Percentiles rank a stretch among this genome's conserved stretches.
phyloP scores from a whole-genome alignment of 2,113 vertebrate genomes.

The Patagioenas fasciata region DNA sequence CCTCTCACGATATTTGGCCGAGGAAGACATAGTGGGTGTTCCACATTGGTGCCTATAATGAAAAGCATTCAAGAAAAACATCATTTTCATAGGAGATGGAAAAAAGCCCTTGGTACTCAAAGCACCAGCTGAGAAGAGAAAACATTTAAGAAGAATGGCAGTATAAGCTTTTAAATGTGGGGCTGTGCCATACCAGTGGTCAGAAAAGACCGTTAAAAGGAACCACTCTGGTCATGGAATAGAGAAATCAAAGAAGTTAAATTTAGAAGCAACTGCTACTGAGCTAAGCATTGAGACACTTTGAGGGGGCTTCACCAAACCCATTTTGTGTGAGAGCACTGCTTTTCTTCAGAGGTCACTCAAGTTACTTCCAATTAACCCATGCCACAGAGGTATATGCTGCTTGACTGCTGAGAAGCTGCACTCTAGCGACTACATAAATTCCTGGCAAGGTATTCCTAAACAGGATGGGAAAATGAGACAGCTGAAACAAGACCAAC shows the following conservation, averaged over 20 bases:
- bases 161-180: not conserved
- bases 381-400: not conserved
- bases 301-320: not conserved
- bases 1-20: constrained; percentile 86
- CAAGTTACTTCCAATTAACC: not conserved
- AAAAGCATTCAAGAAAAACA: not conserved
- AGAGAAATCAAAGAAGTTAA: not conserved
- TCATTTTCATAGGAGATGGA: not conserved
- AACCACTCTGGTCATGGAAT: not conserved
- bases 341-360: not conserved
- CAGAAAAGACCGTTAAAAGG: not conserved
- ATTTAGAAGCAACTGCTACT: not conserved
- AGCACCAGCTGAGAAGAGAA: not conserved
- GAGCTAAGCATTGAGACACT: not conserved
- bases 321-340: not conserved
- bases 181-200: not conserved
- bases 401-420: not conserved
- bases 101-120: not conserved
- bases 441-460: not conserved
- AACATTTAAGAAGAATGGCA: not conserved
- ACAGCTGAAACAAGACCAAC: not conserved
- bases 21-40: constrained; percentile 81
- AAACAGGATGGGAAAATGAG: not conserved
- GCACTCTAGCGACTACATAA: not conserved
- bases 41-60: constrained; percentile 85